phyloP scores from a whole-genome alignment of 2,113 vertebrate genomes.

The Odontophorus gujanensis region DNA sequence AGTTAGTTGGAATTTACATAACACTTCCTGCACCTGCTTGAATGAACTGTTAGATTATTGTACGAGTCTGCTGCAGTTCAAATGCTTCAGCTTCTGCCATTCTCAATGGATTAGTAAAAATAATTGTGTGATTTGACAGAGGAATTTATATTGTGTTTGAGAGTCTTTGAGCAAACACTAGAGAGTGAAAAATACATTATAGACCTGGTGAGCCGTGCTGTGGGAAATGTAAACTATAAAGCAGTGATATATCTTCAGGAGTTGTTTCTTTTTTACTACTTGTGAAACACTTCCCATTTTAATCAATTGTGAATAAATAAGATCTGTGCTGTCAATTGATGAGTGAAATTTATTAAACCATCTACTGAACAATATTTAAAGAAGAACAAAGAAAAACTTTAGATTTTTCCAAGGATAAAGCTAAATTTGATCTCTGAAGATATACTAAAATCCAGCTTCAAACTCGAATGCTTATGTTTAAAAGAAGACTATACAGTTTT shows the following conservation, averaged over 20 bases:
- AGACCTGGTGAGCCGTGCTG: constrained; percentile 11
- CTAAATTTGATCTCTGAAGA: not conserved
- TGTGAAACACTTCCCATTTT: constrained; percentile 38
- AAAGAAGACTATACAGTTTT: not conserved
- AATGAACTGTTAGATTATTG: constrained; percentile 66
- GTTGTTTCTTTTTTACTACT: constrained; percentile 55
- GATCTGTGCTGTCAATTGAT: constrained; percentile 10
- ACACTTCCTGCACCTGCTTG: constrained; percentile 45
- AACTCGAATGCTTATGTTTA: not conserved
- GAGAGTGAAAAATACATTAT: constrained; percentile 72
- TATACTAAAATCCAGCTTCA: not conserved
- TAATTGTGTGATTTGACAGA: constrained; percentile 68
- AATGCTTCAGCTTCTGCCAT: constrained; percentile 56
- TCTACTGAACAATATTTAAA: constrained; percentile 32
- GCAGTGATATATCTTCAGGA: constrained; percentile 35
- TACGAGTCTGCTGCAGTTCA: constrained; percentile 41
- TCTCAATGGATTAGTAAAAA: constrained; percentile 74
- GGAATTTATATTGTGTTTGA: constrained; percentile 73
- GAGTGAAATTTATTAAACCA: constrained; percentile 23
- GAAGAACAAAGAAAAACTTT: constrained; percentile 15
- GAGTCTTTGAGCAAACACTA: constrained; percentile 69
- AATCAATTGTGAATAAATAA: constrained; percentile 53
- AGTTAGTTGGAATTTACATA: constrained; percentile 73
- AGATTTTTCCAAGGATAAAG: not conserved
- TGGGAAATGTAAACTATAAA: constrained; percentile 53